Percentiles rank a stretch among this genome's conserved stretches.
phyloP scores from a whole-genome alignment of 2,888 invertebrate genomes.

The Petrolisthes cinctipes region DNA sequence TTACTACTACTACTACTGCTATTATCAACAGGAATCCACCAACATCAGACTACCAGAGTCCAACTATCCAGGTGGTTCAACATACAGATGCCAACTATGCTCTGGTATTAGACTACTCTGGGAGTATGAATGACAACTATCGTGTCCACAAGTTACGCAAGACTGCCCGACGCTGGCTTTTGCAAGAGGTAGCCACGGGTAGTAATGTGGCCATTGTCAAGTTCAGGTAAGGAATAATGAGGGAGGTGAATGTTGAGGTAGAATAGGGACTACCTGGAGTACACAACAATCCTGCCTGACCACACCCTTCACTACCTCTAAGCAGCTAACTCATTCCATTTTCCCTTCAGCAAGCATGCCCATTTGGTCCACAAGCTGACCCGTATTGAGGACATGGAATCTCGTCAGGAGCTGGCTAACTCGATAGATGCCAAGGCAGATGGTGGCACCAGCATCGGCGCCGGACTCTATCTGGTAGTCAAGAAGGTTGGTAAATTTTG shows the following conservation, averaged over 20 bases:
- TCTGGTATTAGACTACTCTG: constrained; percentile 48
- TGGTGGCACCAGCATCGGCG: constrained; percentile 49
- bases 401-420: constrained; percentile 35
- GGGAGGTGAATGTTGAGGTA: too few species aligned
- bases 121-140: constrained; percentile 52
- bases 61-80: constrained; percentile 28
- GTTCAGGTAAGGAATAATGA: constrained; percentile 27
- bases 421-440: constrained; percentile 34
- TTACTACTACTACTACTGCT: background rate
- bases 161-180: constrained; percentile 46
- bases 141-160: constrained; percentile 43
- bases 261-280: too few species aligned
- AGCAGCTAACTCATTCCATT: background rate
- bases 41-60: constrained; percentile 16
- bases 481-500: constrained; percentile 24
- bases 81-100: constrained; percentile 50
- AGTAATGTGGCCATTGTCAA: constrained; percentile 44
- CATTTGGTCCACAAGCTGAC: constrained; percentile 27
- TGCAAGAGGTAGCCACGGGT: constrained; percentile 48
- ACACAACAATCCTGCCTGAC: too few species aligned
- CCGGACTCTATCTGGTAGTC: constrained; percentile 37
- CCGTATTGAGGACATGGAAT: constrained; percentile 20
- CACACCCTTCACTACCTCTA: background rate
- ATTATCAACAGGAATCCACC: constrained; percentile 39
- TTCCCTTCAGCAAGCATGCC: constrained; percentile 23